phyloP scores from a whole-genome alignment of 2,113 vertebrate genomes.

The Aythya baeri region DNA sequence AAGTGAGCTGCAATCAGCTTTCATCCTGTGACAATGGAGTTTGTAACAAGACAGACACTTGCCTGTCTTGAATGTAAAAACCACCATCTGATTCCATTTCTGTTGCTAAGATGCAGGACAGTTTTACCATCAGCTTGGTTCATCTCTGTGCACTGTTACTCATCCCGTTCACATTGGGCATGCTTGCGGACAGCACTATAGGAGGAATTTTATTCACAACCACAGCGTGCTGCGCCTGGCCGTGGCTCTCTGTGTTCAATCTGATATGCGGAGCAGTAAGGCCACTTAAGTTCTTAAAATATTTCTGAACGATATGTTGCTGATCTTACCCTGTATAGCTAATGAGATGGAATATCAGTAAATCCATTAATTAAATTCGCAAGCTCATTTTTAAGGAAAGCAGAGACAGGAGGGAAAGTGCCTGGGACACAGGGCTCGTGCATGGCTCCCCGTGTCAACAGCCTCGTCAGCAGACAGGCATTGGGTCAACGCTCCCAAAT shows the following conservation, averaged over 20 bases:
- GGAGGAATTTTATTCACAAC: background rate
- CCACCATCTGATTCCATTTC: background rate
- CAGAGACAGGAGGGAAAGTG: background rate
- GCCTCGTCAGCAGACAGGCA: background rate
- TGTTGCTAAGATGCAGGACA: background rate
- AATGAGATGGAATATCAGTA: background rate
- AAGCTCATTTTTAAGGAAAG: background rate
- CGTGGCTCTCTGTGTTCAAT: background rate
- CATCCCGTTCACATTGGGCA: accelerated
- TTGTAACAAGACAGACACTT: background rate
- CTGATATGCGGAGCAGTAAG: background rate
- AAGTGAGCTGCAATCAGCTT: background rate
- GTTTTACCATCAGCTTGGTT: background rate
- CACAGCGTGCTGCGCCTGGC: accelerated
- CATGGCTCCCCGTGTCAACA: background rate
- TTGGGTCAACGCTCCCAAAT: background rate
- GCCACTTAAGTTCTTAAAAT: background rate
- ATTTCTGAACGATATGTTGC: accelerated
- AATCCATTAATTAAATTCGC: background rate
- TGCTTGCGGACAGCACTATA: accelerated
- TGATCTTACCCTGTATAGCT: background rate
- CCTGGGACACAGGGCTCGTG: accelerated
- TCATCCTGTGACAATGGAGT: background rate
- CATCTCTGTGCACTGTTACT: background rate
- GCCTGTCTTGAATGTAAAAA: background rate